A percentile compares a stretch with the other conserved stretches of the same genome.
Evolutionary conservation across 2,888 invertebrate genomes (phyloP).

Genomic region (Chrysina gloriosa): DNA sequence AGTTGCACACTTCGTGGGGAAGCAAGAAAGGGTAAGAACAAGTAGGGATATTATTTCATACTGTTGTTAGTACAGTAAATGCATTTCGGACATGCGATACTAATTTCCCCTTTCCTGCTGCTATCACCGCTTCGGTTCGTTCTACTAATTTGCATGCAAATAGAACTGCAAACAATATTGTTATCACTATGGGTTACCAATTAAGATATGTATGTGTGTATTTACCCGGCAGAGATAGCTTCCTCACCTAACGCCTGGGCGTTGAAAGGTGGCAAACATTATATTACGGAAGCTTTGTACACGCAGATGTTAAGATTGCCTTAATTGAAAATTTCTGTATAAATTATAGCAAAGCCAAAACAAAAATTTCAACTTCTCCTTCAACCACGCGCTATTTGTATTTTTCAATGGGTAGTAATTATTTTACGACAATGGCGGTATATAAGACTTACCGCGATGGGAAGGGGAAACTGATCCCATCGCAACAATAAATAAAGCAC

Average conservation of each 20-base stretch:
- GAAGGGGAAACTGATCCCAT: neutral
- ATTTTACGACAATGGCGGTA: neutral
- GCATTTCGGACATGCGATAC: neutral
- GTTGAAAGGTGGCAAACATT: no score
- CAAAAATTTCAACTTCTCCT: neutral
- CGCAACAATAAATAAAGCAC: constrained; percentile 22
- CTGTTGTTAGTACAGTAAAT: neutral
- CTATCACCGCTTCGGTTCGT: neutral
- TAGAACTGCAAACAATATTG: constrained; percentile 3
- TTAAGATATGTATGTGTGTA: neutral
- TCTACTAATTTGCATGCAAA: constrained; percentile 6
- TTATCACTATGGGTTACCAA: neutral
- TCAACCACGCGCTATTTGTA: neutral
- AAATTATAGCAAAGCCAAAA: neutral
- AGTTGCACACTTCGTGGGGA: no score
- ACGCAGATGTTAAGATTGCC: neutral
- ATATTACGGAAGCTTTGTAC: neutral
- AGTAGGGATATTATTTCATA: no score
- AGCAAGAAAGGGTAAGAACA: no score
- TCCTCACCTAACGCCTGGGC: neutral
- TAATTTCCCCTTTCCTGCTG: neutral
- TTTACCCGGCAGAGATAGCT: neutral
- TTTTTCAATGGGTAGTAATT: constrained; percentile 8
- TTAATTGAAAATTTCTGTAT: neutral
- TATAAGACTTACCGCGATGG: neutral